Percentiles rank a stretch among this genome's conserved stretches.
These are phyloP conservation scores for Drosophila monieri DNA, from an alignment of 2,888 invertebrate genomes.

Conservation along the genomic window DNA sequence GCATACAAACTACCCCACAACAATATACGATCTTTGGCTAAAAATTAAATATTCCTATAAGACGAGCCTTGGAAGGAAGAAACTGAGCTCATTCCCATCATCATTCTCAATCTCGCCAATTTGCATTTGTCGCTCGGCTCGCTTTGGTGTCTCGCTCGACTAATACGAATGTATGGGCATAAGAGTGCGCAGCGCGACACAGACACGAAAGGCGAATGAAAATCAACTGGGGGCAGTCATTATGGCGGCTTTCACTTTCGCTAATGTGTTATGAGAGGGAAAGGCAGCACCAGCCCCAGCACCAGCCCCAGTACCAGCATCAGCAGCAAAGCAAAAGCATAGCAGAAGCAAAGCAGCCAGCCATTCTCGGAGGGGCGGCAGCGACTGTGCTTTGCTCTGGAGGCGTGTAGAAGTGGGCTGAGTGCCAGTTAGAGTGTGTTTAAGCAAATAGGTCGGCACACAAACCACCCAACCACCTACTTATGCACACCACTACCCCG, in stretches of 20 bases:
- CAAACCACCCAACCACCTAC: conserved; percentile 10
- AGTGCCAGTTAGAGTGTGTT: conserved; percentile 53
- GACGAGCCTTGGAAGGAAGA: not conserved
- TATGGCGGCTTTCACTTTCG: conserved; percentile 78
- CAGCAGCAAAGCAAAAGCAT: conserved; percentile 26
- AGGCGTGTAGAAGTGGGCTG: conserved; percentile 35
- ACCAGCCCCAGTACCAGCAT: too few species aligned
- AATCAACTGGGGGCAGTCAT: conserved; percentile 81
- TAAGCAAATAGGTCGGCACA: conserved; percentile 74
- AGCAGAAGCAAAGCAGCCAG: conserved; percentile 15
- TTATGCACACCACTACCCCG: conserved; percentile 36
- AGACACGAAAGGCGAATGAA: conserved; percentile 75
- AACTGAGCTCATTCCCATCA: not conserved
- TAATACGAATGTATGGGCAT: conserved; percentile 74
- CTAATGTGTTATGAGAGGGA: conserved; percentile 77
- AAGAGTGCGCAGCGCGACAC: conserved; percentile 63
- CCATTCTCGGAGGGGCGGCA: conserved; percentile 31
- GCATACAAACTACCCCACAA: not conserved
- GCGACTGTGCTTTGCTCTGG: conserved; percentile 16
- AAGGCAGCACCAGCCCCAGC: conserved; percentile 24
- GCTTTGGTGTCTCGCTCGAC: conserved; percentile 38
- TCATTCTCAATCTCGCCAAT: conserved; percentile 29
- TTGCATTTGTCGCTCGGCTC: conserved; percentile 9
- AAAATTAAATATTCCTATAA: not conserved
- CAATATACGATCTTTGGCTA: not conserved